Evolutionary conservation across 30 jellyfish, hydroid and myxozoan genomes (phyloP).

Genomic region (Mastigias papua): DNA sequence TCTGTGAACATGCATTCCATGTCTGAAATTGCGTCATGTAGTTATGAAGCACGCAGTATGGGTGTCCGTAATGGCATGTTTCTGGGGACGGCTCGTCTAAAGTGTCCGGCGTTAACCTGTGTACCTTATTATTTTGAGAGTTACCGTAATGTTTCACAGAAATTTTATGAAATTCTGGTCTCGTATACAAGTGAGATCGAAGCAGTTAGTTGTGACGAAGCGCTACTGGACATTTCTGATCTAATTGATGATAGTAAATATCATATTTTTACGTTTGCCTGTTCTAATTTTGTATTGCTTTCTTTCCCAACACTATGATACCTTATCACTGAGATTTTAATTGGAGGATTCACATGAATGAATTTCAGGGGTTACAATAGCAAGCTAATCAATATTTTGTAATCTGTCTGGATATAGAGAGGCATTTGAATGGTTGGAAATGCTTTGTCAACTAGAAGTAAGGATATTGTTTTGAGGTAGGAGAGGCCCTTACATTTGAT

Average conservation of each 20-base stretch:
- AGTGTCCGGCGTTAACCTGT: slow-evolving; percentile 92
- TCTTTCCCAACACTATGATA: too few relatives aligned
- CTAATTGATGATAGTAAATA: slow-evolving; percentile 51
- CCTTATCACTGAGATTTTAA: too few relatives aligned
- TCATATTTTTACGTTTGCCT: background rate
- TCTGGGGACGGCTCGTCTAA: slow-evolving; percentile 76
- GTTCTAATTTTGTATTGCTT: too few relatives aligned
- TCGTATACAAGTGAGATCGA: slow-evolving; percentile 83
- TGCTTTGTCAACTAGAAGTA: too few relatives aligned
- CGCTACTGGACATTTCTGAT: slow-evolving; percentile 86
- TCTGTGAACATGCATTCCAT: slow-evolving; percentile 62
- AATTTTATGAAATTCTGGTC: slow-evolving; percentile 84
- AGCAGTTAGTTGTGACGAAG: slow-evolving; percentile 99
- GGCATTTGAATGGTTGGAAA: too few relatives aligned
- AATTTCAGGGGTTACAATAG: too few relatives aligned
- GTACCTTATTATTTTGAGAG: slow-evolving; percentile 95
- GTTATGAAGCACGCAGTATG: slow-evolving; percentile 96
- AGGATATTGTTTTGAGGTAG: too few relatives aligned
- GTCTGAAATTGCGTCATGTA: slow-evolving; percentile 97
- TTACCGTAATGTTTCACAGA: slow-evolving; percentile 92
- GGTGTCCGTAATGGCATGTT: slow-evolving; percentile 98
- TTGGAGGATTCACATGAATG: too few relatives aligned
- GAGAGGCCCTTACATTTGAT: too few relatives aligned
- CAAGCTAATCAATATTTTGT: too few relatives aligned
- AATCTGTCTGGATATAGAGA: too few relatives aligned